A percentile compares a stretch with the other conserved stretches of the same genome.
Conservation (phyloP, 2,888 invertebrate genomes). For the Archips crataeganus region DNA sequence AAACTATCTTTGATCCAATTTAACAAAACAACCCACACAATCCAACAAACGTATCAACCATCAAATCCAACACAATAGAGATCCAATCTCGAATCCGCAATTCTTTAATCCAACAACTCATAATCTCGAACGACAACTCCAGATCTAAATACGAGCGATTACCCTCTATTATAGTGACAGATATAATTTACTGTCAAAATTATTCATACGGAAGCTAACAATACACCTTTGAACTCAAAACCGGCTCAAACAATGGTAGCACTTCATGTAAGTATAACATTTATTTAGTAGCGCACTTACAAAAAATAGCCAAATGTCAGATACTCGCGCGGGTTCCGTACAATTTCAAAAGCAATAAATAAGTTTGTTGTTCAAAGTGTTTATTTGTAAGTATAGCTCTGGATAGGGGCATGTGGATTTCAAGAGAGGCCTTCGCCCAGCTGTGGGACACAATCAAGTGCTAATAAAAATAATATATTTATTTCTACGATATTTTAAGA, state of each 20-base stretch:
- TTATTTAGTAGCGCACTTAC: slow-evolving; percentile 40
- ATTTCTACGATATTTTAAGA: too few species aligned
- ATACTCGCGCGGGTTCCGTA: not conserved
- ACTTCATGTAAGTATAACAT: slow-evolving; percentile 39
- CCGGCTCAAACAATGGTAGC: slow-evolving; percentile 48
- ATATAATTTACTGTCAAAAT: slow-evolving; percentile 46
- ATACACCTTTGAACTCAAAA: slow-evolving; percentile 44
- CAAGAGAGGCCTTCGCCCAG: too few species aligned
- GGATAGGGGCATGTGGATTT: too few species aligned
- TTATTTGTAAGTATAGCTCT: too few species aligned
- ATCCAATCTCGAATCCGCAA: slow-evolving; percentile 33
- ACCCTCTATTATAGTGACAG: slow-evolving; percentile 46
- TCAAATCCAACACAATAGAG: slow-evolving; percentile 32
- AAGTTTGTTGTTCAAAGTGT: too few species aligned
- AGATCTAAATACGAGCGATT: slow-evolving; percentile 44
- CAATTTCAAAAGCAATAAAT: not conserved
- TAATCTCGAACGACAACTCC: slow-evolving; percentile 33
- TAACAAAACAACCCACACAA: not conserved
- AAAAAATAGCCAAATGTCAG: not conserved
- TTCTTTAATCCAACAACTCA: slow-evolving; percentile 13
- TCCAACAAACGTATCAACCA: slow-evolving; percentile 23
- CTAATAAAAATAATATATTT: too few species aligned
- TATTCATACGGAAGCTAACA: slow-evolving; percentile 47
- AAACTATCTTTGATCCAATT: not conserved
- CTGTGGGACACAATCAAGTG: too few species aligned